Base-by-base conservation (phyloP, 1,140 invertebrate species). In the Diachasma alloeum region DNA sequence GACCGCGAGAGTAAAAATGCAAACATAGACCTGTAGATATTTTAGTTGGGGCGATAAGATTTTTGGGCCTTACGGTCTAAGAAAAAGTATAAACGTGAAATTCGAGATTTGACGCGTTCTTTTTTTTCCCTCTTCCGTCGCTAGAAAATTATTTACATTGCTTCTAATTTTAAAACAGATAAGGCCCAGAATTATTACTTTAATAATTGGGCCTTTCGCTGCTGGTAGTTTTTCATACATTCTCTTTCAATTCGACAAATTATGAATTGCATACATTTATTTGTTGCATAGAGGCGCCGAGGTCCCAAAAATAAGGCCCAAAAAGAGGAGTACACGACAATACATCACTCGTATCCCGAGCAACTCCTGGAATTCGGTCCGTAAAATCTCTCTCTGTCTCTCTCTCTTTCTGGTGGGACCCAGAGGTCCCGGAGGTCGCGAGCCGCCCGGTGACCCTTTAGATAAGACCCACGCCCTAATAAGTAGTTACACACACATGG, bases 401-500 rank as follows among this genome's bases (percentile, higher is more conserved):
- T 31, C 31, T 77, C 83, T 42, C 39, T 42, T 9, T 42, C 39
- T 42, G 84, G 84, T 85, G 82, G 79, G 86, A 87, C 81, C 83
- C 17, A n/a, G 22, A 22, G 80, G 81, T 78, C 80, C 80, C 83
- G 80, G 87, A 86, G 87, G 86, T 89, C 87, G 84, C 82, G 76
- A 13, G 72, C 80, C 86, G 81, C 85, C 83, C 87, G 85, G 85
- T 89, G 87, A 89, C 87, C 87, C 84, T 87, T 81, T 86, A 87
- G 87, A 88, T 88, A 88, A 88, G 84, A 77, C 86, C 86, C 87
- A 88, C 87, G 88, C 87, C 87, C 87, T 90, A 89, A 89, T 90
- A 85, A 90, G 87, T 86, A 88, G 88, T 86, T 90, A 89, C 81
- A 84, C 82, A 82, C 81, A 83, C 24, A 77, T 37, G 71, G 44